phyloP scores from a whole-genome alignment of 2,113 vertebrate genomes.

The Laterallus jamaicensis region DNA sequence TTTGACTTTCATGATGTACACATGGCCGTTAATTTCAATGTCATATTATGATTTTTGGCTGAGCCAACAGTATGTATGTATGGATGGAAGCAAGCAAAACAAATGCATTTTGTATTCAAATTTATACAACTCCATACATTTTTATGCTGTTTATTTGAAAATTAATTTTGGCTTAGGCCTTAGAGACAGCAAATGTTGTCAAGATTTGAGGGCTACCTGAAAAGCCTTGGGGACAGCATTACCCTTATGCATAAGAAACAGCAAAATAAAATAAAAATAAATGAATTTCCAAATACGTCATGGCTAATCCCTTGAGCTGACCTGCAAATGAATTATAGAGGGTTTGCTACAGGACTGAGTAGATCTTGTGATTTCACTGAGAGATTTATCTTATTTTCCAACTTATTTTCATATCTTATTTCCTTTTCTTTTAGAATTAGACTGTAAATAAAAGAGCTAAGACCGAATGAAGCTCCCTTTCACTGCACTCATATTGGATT shows the following conservation, averaged over 20 bases:
- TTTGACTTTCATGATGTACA: conserved; percentile 80
- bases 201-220: conserved; percentile 90
- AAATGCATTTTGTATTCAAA: conserved; percentile 88
- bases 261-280: conserved; percentile 94
- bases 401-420: conserved; percentile 99
- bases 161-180: conserved; percentile 88
- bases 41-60: conserved; percentile 83
- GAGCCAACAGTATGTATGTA: conserved; percentile 80
- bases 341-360: conserved; percentile 81
- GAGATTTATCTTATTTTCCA: conserved; percentile 96
- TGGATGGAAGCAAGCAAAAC: conserved; percentile 81
- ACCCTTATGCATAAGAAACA: conserved; percentile 91
- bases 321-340: conserved; percentile 85
- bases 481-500: conserved; percentile 87
- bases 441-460: conserved; percentile 90
- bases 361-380: conserved; percentile 85
- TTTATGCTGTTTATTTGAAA: conserved; percentile 91
- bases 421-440: conserved; percentile 96
- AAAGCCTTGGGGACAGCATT: conserved; percentile 90
- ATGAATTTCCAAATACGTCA: conserved; percentile 91
- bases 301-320: conserved; percentile 88
- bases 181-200: conserved; percentile 88
- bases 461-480: conserved; percentile 78
- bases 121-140: conserved; percentile 90
- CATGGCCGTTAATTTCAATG: conserved; percentile 81